phyloP scores from a whole-genome alignment of 2,797 vertebrate species.

The Tapirus indicus region DNA sequence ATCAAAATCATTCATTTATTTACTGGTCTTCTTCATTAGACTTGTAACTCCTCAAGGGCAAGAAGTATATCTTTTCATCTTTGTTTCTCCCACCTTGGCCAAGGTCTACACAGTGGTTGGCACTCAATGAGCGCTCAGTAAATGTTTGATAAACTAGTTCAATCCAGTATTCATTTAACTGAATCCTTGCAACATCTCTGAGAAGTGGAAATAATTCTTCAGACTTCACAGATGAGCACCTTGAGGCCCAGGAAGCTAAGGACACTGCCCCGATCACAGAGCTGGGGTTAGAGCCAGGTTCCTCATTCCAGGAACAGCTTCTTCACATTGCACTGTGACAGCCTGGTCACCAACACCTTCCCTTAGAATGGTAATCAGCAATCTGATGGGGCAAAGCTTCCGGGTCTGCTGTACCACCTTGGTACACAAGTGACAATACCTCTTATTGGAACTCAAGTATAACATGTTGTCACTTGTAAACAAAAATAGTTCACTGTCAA shows the following conservation, averaged over 20 bases:
- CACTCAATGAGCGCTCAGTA: neutral
- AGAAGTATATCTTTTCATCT: neutral
- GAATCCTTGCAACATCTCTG: neutral
- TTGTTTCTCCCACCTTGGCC: neutral
- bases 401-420: too few relatives aligned
- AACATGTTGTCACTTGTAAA: neutral
- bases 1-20: neutral
- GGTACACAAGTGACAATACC: neutral
- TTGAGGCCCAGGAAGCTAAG: neutral
- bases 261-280: neutral
- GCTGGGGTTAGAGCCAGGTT: neutral
- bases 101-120: neutral
- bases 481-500: neutral
- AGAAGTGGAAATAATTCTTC: neutral
- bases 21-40: neutral
- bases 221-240: neutral
- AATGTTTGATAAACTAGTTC: neutral
- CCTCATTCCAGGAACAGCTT: neutral
- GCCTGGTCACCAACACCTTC: neutral
- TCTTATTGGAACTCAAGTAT: neutral
- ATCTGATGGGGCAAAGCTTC: neutral
- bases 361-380: neutral
- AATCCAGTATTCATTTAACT: neutral
- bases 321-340: neutral
- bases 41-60: neutral